phyloP scores from a whole-genome alignment of 2,113 vertebrate genomes.

The Phaetusa simplex region DNA sequence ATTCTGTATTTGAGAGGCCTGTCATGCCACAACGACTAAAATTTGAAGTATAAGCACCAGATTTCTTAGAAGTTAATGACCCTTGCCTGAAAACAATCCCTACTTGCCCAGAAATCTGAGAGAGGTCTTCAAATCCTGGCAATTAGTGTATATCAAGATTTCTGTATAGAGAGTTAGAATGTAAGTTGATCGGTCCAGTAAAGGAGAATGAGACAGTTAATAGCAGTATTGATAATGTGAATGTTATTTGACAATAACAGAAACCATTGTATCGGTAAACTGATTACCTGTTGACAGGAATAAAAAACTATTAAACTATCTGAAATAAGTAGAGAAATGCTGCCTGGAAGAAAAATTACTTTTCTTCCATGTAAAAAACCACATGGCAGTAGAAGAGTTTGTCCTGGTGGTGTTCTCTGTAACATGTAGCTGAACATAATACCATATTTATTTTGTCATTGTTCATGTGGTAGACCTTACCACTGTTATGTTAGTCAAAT shows the following conservation, averaged over 20 bases:
- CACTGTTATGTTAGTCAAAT: background rate
- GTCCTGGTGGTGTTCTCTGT: background rate
- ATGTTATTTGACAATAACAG: background rate
- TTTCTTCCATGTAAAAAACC: background rate
- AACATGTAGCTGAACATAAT: background rate
- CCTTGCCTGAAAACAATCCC: background rate
- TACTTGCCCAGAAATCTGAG: background rate
- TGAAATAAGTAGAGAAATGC: background rate
- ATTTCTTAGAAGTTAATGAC: background rate
- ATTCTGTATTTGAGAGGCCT: background rate
- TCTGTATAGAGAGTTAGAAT: background rate
- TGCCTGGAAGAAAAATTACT: background rate
- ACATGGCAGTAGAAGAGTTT: background rate
- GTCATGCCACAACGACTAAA: background rate
- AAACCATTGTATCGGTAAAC: background rate
- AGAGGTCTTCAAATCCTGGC: background rate
- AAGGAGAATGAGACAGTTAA: background rate
- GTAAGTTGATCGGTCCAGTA: background rate
- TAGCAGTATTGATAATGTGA: background rate
- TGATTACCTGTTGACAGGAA: background rate
- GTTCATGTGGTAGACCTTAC: background rate
- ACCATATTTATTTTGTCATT: background rate
- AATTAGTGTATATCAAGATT: background rate
- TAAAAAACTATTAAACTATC: background rate
- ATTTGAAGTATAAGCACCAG: background rate